Evolutionary conservation across 2,888 invertebrate species (phyloP).

Genomic region (Macrophya annulata): DNA sequence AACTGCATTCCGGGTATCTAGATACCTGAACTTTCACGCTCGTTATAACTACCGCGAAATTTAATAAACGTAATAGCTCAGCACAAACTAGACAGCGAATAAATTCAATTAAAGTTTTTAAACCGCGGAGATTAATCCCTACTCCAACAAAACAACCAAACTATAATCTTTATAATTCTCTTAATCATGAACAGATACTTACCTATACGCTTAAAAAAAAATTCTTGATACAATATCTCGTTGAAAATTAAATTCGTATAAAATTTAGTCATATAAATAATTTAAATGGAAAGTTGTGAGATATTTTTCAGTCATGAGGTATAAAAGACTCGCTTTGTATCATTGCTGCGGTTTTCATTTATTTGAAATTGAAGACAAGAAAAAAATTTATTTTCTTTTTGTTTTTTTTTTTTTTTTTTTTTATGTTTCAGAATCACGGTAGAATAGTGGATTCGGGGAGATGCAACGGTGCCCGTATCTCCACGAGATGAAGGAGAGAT

Average conservation of each 20-base stretch:
- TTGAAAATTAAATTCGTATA: neutral
- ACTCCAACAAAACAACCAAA: neutral
- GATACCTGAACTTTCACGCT: neutral
- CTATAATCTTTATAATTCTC: neutral
- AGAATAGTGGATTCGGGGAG: constrained; percentile 78
- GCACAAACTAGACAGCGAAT: constrained; percentile 16
- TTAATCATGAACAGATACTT: neutral
- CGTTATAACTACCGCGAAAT: neutral
- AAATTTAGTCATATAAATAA: neutral
- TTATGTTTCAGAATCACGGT: constrained; percentile 34
- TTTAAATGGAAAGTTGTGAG: neutral
- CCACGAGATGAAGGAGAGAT: constrained; percentile 96
- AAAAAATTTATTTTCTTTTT: neutral
- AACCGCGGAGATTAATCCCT: constrained; percentile 49
- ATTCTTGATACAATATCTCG: neutral
- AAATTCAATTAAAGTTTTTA: constrained; percentile 21
- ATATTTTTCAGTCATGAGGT: no score
- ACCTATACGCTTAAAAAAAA: neutral
- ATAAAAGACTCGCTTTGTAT: neutral
- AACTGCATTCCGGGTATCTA: no score
- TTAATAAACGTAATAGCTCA: constrained; percentile 2
- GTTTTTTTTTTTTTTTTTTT: constrained; percentile 43
- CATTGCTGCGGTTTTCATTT: neutral
- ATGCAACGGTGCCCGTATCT: constrained; percentile 95
- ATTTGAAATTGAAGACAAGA: neutral